Base-by-base conservation (phyloP, 2,888 invertebrate species). In the Lasioglossum vierecki region DNA sequence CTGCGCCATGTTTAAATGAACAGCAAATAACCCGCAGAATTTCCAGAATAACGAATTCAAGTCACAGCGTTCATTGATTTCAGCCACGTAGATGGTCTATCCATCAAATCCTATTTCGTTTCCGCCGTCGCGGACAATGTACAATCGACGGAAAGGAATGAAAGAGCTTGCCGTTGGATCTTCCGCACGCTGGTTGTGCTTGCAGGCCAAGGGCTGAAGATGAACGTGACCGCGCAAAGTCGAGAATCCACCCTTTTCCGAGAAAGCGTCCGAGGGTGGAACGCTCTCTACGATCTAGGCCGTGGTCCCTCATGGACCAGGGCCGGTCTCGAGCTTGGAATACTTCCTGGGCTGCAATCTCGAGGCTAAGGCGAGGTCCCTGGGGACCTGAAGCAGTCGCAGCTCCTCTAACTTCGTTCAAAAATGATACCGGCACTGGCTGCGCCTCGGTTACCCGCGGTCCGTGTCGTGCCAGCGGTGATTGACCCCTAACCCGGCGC, bases 221-320 rank as follows among this genome's bases (percentile, higher is more conserved):
- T 15, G 46, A 73, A 82, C 81, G 83, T 77, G 83, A 83, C 81
- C 75, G 75, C 53, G 86, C 74, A 74, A 75, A 83, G 79, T 80
- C 80, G 74, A 46, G 66, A 35, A 66, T 57, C 39, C 72, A 46
- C 57, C 6, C 44, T 11, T 57, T 75, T 70, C 49, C 26, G 41
- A 35, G 15, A 76, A 44, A 63, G 26, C 72, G 4, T 2, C n/a
- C 57, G 57, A 30, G 41, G 44, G 30, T n/a, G 44, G 72, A 76
- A 82, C 53, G 41, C 35, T 46, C 72, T 9, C 4, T 30, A 30
- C 18, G 49, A 76, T 72, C 70, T 72, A 57, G 71, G 66, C 71
- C 57, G 57, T 18, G 68, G 46, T 79, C 70, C 44, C 57, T 66
- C 22, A 0, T 4, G 30, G 63, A 63, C 35, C n/a, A 30, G 30